Percentiles rank a stretch among this genome's conserved stretches.
phyloP scores from a whole-genome alignment of 2,888 invertebrate genomes.

The Amphipoea oculea region DNA sequence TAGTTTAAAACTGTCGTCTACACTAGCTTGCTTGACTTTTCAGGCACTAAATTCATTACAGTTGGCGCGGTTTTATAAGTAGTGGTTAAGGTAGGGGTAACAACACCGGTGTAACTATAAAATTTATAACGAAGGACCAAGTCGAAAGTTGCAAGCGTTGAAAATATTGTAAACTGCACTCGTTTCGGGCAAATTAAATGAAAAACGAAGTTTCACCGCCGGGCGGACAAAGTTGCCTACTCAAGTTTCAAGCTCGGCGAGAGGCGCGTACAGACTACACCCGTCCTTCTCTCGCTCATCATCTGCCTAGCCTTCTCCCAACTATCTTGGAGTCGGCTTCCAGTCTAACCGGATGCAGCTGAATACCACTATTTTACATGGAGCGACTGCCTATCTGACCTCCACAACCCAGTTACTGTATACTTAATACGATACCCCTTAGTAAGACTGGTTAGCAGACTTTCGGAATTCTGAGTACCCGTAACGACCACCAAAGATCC shows the following conservation, averaged over 20 bases:
- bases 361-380: no score
- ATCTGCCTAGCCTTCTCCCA: no score
- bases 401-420: no score
- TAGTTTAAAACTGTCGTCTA: slow-evolving; percentile 69
- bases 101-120: slow-evolving; percentile 78
- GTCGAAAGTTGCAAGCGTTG: slow-evolving; percentile 87
- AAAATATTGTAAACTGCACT: slow-evolving; percentile 89
- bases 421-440: no score
- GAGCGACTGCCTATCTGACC: no score
- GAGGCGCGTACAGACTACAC: slow-evolving; percentile 72
- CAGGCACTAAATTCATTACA: slow-evolving; percentile 75
- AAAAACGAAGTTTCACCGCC: slow-evolving; percentile 87
- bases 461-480: no score
- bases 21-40: slow-evolving; percentile 71
- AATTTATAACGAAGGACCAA: slow-evolving; percentile 86
- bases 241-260: slow-evolving; percentile 83
- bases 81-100: slow-evolving; percentile 67
- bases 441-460: no score
- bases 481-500: no score
- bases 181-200: slow-evolving; percentile 90
- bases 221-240: slow-evolving; percentile 86
- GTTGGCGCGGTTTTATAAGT: slow-evolving; percentile 69
- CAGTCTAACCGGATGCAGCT: no score
- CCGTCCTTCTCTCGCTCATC: slow-evolving; percentile 55
- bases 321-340: no score